Conservation (phyloP, 1,140 invertebrate genomes). For the Varroa destructor region DNA sequence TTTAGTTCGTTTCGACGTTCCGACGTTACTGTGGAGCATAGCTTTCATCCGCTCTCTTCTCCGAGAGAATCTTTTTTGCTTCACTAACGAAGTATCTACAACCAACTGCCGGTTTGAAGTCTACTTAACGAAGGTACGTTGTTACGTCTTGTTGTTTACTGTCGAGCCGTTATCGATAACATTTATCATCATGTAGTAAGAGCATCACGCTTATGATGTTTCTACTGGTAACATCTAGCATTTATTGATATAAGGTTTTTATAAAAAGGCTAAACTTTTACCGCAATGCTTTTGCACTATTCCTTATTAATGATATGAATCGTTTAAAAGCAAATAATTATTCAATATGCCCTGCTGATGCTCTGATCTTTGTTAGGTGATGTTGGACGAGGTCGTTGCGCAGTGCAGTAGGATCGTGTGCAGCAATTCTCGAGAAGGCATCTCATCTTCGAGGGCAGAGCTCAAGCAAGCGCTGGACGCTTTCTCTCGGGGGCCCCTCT, state of each 20-base stretch:
- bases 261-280: no score
- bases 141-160: background rate
- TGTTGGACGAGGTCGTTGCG: constrained; percentile 23
- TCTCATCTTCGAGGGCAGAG: constrained; percentile 24
- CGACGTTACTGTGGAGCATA: constrained; percentile 19
- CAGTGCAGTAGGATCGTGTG: constrained; percentile 21
- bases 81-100: background rate
- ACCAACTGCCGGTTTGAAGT: constrained; percentile 17
- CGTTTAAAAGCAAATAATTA: no score
- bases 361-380: background rate
- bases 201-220: background rate
- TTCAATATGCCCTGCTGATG: no score
- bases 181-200: background rate
- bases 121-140: constrained; percentile 25
- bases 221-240: no score
- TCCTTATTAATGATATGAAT: no score
- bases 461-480: constrained; percentile 26
- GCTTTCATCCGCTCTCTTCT: constrained; percentile 17
- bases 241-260: no score
- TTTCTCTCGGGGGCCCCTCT: constrained; percentile 15
- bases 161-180: background rate
- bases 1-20: background rate
- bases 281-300: no score
- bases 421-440: constrained; percentile 25
- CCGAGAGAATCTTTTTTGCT: constrained; percentile 19